Conservation (phyloP, 2,113 vertebrate species). For the Aplodontia rufa region DNA sequence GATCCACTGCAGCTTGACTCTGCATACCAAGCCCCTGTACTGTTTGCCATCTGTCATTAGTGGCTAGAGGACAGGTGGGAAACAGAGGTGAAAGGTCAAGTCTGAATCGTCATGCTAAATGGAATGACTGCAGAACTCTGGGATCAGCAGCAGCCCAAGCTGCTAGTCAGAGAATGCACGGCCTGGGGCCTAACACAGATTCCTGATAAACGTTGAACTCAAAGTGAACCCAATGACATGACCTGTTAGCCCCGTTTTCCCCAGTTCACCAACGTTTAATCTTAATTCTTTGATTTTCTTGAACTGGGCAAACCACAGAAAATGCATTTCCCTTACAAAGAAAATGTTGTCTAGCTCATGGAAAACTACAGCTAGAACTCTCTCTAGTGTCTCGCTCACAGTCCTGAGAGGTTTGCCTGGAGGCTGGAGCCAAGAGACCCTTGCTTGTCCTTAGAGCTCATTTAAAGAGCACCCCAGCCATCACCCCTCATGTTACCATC, state of each 20-base stretch:
- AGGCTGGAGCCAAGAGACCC: neutral
- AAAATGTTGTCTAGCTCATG: neutral
- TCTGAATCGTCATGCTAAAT: neutral
- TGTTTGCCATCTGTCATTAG: neutral
- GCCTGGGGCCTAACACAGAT: neutral
- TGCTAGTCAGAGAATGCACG: fast-evolving
- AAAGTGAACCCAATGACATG: neutral
- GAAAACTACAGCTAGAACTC: neutral
- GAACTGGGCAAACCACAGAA: neutral
- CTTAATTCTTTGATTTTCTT: conserved; percentile 13
- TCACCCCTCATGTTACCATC: fast-evolving
- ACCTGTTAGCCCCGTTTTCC: neutral
- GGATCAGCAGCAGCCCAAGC: neutral
- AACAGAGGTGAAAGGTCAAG: neutral
- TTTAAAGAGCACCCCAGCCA: neutral
- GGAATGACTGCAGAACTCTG: no score
- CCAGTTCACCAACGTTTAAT: neutral
- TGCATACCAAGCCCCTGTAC: neutral
- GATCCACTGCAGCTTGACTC: neutral
- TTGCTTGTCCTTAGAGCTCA: neutral
- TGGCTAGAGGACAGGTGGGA: neutral
- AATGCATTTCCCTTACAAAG: neutral
- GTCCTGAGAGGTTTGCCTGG: neutral
- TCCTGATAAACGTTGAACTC: neutral
- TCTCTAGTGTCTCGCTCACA: neutral